These are phyloP conservation scores for Pongo pygmaeus DNA, from an alignment of 2,113 vertebrate genomes.

Conservation along the genomic window DNA sequence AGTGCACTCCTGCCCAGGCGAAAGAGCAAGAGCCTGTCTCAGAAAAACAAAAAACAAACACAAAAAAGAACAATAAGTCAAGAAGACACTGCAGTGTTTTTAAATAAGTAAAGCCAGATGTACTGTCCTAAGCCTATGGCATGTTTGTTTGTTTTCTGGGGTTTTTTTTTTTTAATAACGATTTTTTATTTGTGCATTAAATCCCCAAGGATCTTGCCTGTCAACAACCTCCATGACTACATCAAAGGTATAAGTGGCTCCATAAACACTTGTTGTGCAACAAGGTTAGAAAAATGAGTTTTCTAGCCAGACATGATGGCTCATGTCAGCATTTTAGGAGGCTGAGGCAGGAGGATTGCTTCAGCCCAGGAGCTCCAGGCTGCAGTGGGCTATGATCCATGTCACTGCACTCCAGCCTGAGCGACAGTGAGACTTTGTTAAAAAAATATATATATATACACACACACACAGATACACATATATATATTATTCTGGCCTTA, in stretches of 20 bases:
- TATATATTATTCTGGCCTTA: background rate
- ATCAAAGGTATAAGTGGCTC: slow-evolving; percentile 60
- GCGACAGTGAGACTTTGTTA: too few species aligned
- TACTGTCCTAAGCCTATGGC: background rate
- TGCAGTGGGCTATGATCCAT: too few species aligned
- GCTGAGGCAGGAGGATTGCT: too few species aligned
- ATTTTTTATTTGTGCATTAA: slow-evolving; percentile 59
- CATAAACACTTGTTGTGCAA: slow-evolving; percentile 36
- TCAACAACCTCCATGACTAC: slow-evolving; percentile 59
- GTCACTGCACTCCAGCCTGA: too few species aligned
- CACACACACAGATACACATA: accelerated
- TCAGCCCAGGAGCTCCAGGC: too few species aligned
- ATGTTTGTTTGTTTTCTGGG: background rate
- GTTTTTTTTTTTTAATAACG: background rate
- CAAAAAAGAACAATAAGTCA: background rate
- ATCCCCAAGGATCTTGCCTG: slow-evolving; percentile 56
- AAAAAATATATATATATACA: accelerated
- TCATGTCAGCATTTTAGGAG: too few species aligned
- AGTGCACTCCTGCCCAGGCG: too few species aligned
- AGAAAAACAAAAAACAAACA: too few species aligned
- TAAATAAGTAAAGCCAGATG: slow-evolving; percentile 33
- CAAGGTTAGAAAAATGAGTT: background rate
- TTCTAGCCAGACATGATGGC: background rate
- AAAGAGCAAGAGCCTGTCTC: too few species aligned
- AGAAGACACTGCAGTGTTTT: background rate